Evolutionary conservation across 2,888 invertebrate genomes (phyloP), one percentile per base, ranked within the genome.

Genomic region (Didymodactylos carnosus): DNA sequence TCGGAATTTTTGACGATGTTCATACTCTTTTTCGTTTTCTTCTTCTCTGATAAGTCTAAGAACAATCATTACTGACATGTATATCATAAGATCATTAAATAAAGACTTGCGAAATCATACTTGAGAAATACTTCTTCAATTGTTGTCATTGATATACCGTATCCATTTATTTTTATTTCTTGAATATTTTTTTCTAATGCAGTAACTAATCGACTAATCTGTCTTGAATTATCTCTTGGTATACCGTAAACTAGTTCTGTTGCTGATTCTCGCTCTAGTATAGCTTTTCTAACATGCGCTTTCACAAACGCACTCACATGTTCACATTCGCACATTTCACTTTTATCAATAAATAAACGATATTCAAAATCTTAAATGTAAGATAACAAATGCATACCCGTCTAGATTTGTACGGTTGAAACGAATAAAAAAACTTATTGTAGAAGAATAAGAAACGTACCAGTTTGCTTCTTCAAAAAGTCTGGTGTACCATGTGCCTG

Each of bases 401-500:
- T n/a, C n/a, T n/a, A n/a, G n/a, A n/a, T n/a, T n/a, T n/a, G n/a
- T n/a, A n/a, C n/a, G n/a, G n/a, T n/a, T n/a, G n/a, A n/a, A n/a
- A n/a, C n/a, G n/a, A n/a, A n/a, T n/a, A n/a, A n/a, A 5, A 16
- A 49, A 23, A 19, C n/a, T 49, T 1, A 7, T 49, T 11, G n/a
- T 16, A 3, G 2, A 4, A 49, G 23, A 49, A 4, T 10, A 10
- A 49, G 2, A 19, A n/a, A 49, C 40, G 39, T 53, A 43, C 73
- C 73, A 23, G 39, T 41, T 29, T 43, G 69, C 46, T 62, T 74
- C 39, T 74, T 74, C 0, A 74, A 35, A 72, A 71, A 74, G 25
- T 53, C 25, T 13, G 74, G 74, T 29, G 74, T 62, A 8, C 74
- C 74, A 69, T 39, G 39, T 25, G 71, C 71, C 39, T 74, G 71